Percentiles rank a stretch among this genome's conserved stretches.
These are phyloP conservation scores for Ectemnius lituratus DNA, from an alignment of 2,888 invertebrate genomes.

Conservation along the genomic window DNA sequence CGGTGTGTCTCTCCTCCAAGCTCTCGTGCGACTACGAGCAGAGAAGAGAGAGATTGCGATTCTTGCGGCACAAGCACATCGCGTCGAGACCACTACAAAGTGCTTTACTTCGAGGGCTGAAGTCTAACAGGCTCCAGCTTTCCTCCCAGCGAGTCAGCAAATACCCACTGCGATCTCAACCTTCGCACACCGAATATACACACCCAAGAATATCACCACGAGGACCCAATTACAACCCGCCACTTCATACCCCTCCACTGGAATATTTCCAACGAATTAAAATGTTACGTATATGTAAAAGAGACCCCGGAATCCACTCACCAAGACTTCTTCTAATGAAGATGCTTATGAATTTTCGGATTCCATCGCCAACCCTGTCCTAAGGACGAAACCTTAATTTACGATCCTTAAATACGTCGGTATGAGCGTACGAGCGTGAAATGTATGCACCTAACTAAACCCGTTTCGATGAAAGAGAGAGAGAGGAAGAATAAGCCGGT, in stretches of 20 bases:
- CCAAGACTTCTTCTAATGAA: slow-evolving; percentile 59
- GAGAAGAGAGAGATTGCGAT: slow-evolving; percentile 17
- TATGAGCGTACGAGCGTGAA: slow-evolving; percentile 66
- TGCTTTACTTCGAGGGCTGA: slow-evolving; percentile 2
- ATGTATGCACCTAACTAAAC: slow-evolving; percentile 67
- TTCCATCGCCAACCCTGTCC: slow-evolving; percentile 47
- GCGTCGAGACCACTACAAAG: slow-evolving; percentile 9
- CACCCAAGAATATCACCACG: too few relatives aligned
- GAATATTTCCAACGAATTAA: too few relatives aligned
- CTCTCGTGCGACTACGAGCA: too few relatives aligned
- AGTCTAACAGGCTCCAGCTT: slow-evolving; percentile 5
- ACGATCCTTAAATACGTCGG: slow-evolving; percentile 67
- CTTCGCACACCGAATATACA: neutral
- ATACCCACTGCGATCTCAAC: neutral
- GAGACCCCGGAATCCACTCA: too few relatives aligned
- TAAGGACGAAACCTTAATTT: slow-evolving; percentile 68
- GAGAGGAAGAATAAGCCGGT: slow-evolving; percentile 17
- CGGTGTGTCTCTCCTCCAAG: slow-evolving; percentile 26
- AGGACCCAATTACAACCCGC: too few relatives aligned
- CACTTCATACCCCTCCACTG: too few relatives aligned
- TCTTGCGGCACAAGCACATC: slow-evolving; percentile 1
- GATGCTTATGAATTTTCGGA: slow-evolving; percentile 69
- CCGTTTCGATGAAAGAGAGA: slow-evolving; percentile 58
- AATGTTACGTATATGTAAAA: too few relatives aligned
- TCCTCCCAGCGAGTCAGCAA: neutral